Evolutionary conservation across 2,888 invertebrate genomes (phyloP).

Genomic region (Elegia similella): DNA sequence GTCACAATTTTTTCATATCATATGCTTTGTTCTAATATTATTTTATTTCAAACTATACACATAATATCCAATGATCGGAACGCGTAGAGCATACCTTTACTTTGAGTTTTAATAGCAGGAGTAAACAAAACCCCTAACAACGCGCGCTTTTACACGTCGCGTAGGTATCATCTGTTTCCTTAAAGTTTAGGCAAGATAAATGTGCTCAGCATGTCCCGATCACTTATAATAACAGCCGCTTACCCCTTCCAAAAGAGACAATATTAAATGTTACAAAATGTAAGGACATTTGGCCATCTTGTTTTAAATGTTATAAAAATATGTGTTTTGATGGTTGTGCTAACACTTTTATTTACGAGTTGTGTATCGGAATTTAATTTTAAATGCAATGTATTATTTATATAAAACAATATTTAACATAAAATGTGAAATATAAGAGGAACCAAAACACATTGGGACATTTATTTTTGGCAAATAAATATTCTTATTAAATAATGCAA

Average conservation of each 20-base stretch:
- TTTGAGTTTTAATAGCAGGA: too few relatives aligned
- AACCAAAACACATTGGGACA: constrained; percentile 1
- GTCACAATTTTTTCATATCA: constrained; percentile 27
- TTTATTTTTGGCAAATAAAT: constrained; percentile 2
- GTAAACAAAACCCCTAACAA: too few relatives aligned
- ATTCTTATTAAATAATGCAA: background rate
- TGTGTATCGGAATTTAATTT: constrained; percentile 19
- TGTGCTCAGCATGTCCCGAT: background rate
- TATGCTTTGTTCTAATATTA: constrained; percentile 13
- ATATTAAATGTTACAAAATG: constrained; percentile 4
- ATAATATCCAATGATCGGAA: too few relatives aligned
- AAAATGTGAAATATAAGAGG: background rate
- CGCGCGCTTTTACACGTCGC: too few relatives aligned
- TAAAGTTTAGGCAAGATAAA: too few relatives aligned
- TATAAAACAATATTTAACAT: background rate
- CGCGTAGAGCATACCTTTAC: too few relatives aligned
- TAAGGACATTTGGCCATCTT: constrained; percentile 4
- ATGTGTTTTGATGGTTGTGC: constrained; percentile 38
- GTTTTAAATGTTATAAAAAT: constrained; percentile 16
- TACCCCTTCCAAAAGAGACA: constrained; percentile 14
- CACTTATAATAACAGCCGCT: background rate
- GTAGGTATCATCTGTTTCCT: too few relatives aligned
- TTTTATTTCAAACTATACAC: background rate
- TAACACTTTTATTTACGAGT: constrained; percentile 27
- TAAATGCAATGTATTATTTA: constrained; percentile 14